Conservation (phyloP, 2,113 vertebrate species). For the Nerophis ophidion region DNA sequence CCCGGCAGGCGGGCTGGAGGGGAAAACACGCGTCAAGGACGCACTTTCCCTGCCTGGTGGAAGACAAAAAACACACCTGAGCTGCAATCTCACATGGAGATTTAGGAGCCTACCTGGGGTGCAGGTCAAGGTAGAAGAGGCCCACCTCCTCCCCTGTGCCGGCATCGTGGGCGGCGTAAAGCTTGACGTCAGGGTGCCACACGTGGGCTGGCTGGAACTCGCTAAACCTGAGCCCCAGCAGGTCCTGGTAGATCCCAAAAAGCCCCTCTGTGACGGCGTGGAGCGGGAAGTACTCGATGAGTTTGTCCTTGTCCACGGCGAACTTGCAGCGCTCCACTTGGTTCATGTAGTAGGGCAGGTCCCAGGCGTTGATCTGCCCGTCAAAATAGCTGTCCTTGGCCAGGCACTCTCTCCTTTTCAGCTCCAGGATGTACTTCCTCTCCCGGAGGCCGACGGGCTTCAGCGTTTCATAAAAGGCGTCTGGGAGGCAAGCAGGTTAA, state of each 20-base stretch:
- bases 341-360: constrained; percentile 90
- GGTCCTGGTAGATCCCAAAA: constrained; percentile 84
- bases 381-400: constrained; percentile 76
- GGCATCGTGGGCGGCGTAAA: constrained; percentile 79
- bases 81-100: neutral
- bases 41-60: constrained; percentile 86
- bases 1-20: constrained; percentile 83
- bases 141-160: constrained; percentile 80
- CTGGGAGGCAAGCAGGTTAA: constrained; percentile 18
- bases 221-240: constrained; percentile 84
- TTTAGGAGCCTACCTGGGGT: constrained; percentile 77
- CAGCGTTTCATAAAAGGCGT: constrained; percentile 75
- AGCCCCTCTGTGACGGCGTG: constrained; percentile 86
- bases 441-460: constrained; percentile 81
- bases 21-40: constrained; percentile 90
- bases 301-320: constrained; percentile 86
- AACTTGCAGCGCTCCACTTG: constrained; percentile 88
- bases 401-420: constrained; percentile 86
- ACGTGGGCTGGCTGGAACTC: constrained; percentile 73
- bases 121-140: constrained; percentile 91
- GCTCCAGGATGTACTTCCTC: constrained; percentile 78
- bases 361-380: constrained; percentile 88
- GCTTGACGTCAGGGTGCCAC: constrained; percentile 83
- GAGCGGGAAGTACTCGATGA: constrained; percentile 90
- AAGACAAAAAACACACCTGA: constrained; percentile 13